These are phyloP conservation scores for Andrena bucephala DNA, from an alignment of 2,888 invertebrate genomes.

Conservation along the genomic window DNA sequence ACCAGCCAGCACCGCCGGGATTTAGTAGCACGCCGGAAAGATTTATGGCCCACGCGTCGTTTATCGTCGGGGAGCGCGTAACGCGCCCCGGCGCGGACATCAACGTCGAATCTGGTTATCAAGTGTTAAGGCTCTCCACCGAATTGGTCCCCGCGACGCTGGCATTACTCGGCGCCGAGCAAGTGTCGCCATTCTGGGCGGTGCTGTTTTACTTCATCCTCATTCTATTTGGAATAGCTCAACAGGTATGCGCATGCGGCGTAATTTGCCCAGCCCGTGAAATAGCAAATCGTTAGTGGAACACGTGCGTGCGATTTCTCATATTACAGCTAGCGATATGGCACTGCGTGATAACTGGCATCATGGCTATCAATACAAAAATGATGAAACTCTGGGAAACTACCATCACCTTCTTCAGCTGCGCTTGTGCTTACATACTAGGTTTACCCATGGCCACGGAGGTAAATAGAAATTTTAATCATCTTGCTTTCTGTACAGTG, in stretches of 20 bases:
- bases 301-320: background rate
- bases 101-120: slow-evolving; percentile 91
- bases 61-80: slow-evolving; percentile 90
- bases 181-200: slow-evolving; percentile 95
- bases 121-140: slow-evolving; percentile 93
- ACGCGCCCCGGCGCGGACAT: slow-evolving; percentile 87
- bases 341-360: slow-evolving; percentile 95
- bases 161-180: slow-evolving; percentile 90
- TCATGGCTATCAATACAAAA: slow-evolving; percentile 92
- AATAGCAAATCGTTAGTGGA: too few species aligned
- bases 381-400: slow-evolving; percentile 92
- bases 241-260: slow-evolving; percentile 87
- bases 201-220: slow-evolving; percentile 94
- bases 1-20: slow-evolving; percentile 88
- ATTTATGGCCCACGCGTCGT: slow-evolving; percentile 90
- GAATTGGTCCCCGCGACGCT: slow-evolving; percentile 95
- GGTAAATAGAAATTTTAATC: slow-evolving; percentile 85
- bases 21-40: slow-evolving; percentile 88
- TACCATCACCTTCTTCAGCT: slow-evolving; percentile 93
- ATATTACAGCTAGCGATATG: slow-evolving; percentile 90
- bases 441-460: slow-evolving; percentile 94
- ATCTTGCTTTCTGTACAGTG: background rate
- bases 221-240: slow-evolving; percentile 94
- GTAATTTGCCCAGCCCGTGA: background rate
- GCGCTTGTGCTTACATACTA: slow-evolving; percentile 92